Evolutionary conservation across 1,140 invertebrate species (phyloP), one percentile per base, ranked within the genome.

Genomic region (Penaeus indicus): DNA sequence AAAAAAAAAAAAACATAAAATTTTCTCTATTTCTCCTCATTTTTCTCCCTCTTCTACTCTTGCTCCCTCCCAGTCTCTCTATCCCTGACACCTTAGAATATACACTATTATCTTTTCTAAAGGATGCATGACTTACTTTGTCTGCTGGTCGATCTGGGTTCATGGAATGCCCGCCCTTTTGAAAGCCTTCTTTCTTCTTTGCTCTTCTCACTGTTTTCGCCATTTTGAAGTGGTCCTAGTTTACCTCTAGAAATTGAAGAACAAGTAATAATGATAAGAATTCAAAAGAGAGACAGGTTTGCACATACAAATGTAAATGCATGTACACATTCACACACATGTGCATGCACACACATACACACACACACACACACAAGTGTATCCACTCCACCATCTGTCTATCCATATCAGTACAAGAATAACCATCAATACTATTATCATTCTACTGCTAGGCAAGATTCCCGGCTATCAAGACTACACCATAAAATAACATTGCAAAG

Each of bases 81-180:
- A 32, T 32, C 32, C 10, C 19, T n/a, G n/a, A 32, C 25, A 10
- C 25, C n/a, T 18, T n/a, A 18, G 32, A 42, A 75, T 75, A 75
- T 32, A 38, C n/a, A 16, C 47, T 60, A 61, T 60, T 22, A n/a
- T 16, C 16, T 16, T 25, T n/a, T 42, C 16, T 2, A 11, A 60
- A 42, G 27, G 21, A 38, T 19, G 42, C n/a, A 21, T 11, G 27
- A 11, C 62, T 88, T 84, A 88, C 87, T 85, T 90, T 75, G 38
- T 96, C 95, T 27, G 93, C 95, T 2, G 95, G 94, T 42, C 97
- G 94, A 90, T 97, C 96, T 16, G 97, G 97, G 92, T 98, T 98
- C 96, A 98, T 97, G 78, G 96, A 97, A 93, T 97, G 96, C 32
- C 94, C 94, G 10, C 91, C 88, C 25, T 85, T 91, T n/a, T 88